phyloP scores from a whole-genome alignment of 2,113 vertebrate genomes.

The Australoheros scitulus region DNA sequence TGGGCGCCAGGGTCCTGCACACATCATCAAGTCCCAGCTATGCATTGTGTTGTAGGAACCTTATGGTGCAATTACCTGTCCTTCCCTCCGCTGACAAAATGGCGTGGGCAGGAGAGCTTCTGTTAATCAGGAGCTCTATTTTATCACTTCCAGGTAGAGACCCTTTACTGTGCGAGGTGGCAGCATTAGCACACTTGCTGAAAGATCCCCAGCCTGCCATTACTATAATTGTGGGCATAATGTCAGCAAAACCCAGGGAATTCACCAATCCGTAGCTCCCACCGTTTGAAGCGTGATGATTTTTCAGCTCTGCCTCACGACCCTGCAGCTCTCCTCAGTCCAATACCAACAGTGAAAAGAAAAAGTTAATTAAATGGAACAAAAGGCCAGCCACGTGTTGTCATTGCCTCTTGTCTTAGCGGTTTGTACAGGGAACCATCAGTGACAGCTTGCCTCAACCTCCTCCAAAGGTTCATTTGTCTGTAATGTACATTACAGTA shows the following conservation, averaged over 20 bases:
- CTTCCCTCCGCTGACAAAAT: slow-evolving; percentile 67
- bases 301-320: slow-evolving; percentile 36
- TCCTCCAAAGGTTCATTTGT: slow-evolving; percentile 54
- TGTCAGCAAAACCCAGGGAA: slow-evolving; percentile 53
- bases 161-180: slow-evolving; percentile 42
- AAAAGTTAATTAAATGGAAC: slow-evolving; percentile 68
- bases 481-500: slow-evolving; percentile 61
- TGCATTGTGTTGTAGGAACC: slow-evolving; percentile 71
- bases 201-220: slow-evolving; percentile 57
- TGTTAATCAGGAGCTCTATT: slow-evolving; percentile 77
- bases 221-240: slow-evolving; percentile 71
- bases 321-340: slow-evolving; percentile 36
- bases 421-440: slow-evolving; percentile 37
- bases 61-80: slow-evolving; percentile 75
- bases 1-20: slow-evolving; percentile 70
- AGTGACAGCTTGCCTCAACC: slow-evolving; percentile 26
- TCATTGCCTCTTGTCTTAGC: slow-evolving; percentile 38
- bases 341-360: slow-evolving; percentile 23
- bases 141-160: slow-evolving; percentile 75
- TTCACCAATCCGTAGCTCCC: slow-evolving; percentile 48
- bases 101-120: slow-evolving; percentile 73
- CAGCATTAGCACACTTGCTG: slow-evolving; percentile 66
- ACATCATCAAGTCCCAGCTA: slow-evolving; percentile 73
- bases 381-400: slow-evolving; percentile 45
- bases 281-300: slow-evolving; percentile 33